phyloP scores from a whole-genome alignment of 2,113 vertebrate genomes.

The Myotis lucifugus region DNA sequence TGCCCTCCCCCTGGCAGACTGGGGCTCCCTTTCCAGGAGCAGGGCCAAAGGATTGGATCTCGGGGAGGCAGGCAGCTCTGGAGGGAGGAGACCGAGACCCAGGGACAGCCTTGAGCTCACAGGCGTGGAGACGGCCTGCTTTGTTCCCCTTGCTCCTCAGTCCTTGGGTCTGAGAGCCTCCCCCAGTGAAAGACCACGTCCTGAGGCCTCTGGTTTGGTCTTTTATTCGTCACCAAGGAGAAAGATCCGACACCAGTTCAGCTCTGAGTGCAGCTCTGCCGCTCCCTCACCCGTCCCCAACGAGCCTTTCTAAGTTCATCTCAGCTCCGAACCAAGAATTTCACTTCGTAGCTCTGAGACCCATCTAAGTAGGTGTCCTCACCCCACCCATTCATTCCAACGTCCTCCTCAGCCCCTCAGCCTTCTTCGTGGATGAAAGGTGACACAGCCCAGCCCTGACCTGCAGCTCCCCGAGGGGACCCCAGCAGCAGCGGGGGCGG shows the following conservation, averaged over 20 bases:
- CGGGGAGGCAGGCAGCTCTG: background rate
- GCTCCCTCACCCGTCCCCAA: background rate
- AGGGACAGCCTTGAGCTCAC: background rate
- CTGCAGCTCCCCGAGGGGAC: background rate
- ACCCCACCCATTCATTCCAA: background rate
- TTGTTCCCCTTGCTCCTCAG: background rate
- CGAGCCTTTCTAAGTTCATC: background rate
- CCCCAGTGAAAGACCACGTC: background rate
- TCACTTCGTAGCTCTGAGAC: background rate
- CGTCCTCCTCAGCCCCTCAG: background rate
- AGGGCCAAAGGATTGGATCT: background rate
- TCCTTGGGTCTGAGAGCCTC: background rate
- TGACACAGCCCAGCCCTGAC: background rate
- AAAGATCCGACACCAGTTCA: background rate
- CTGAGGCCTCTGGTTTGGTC: background rate
- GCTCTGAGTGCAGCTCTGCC: background rate
- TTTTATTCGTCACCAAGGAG: slow-evolving; percentile 70
- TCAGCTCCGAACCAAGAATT: background rate
- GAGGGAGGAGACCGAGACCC: background rate
- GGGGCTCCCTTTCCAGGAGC: background rate
- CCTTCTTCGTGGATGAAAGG: background rate
- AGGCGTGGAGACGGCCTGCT: background rate
- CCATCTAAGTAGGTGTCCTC: background rate
- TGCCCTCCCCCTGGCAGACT: background rate
- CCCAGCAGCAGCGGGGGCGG: background rate